phyloP scores from a whole-genome alignment of 2,113 vertebrate genomes.

The Pyxicephalus adspersus region DNA sequence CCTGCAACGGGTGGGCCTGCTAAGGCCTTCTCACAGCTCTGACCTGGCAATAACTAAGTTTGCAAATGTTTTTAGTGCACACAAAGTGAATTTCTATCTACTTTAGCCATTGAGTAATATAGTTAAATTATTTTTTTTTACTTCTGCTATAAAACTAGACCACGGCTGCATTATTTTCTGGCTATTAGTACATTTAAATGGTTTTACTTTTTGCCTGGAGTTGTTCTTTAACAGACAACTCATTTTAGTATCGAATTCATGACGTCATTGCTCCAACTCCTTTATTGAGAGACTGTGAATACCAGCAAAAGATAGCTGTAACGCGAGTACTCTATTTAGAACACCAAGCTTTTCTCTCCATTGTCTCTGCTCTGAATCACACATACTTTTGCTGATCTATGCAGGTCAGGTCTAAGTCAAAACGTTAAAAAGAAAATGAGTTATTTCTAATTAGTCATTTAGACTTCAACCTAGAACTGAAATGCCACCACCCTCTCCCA shows the following conservation, averaged over 20 bases:
- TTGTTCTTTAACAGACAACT: not conserved
- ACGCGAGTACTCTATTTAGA: constrained; percentile 8
- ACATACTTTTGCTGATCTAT: constrained; percentile 29
- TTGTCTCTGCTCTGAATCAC: constrained; percentile 2
- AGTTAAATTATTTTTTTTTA: too few relatives aligned
- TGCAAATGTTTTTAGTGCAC: too few relatives aligned
- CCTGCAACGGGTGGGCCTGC: too few relatives aligned
- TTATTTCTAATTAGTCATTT: constrained; percentile 44
- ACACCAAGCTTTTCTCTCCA: not conserved
- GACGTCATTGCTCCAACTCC: constrained; percentile 11
- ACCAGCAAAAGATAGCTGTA: constrained; percentile 17
- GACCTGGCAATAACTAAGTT: too few relatives aligned
- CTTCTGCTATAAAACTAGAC: too few relatives aligned
- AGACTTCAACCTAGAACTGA: not conserved
- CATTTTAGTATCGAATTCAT: constrained; percentile 11
- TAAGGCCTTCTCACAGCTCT: too few relatives aligned
- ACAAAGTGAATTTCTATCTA: too few relatives aligned
- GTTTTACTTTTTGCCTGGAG: too few relatives aligned
- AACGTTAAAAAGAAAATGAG: constrained; percentile 34
- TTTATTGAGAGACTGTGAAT: not conserved
- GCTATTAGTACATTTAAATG: too few relatives aligned
- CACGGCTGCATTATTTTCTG: too few relatives aligned
- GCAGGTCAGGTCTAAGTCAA: constrained; percentile 8
- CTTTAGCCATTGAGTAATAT: too few relatives aligned
- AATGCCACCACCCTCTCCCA: constrained; percentile 30